phyloP scores from a whole-genome alignment of 2,888 invertebrate species.

The Aradus depressus region DNA sequence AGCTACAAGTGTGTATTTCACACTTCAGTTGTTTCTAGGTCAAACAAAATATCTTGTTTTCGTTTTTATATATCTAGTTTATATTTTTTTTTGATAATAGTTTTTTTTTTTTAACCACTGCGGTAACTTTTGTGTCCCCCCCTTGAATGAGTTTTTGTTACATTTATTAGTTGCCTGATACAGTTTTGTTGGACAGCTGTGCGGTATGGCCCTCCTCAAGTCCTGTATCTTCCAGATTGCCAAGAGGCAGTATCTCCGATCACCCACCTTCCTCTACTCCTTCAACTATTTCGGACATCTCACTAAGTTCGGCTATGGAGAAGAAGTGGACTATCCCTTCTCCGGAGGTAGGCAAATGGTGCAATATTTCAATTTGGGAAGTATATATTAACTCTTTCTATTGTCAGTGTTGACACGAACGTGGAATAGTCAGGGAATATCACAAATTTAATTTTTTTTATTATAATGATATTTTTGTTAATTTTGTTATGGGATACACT shows the following conservation, averaged over 20 bases:
- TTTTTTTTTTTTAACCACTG: too few relatives aligned
- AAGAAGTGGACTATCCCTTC: slow-evolving; percentile 38
- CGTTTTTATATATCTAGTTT: not conserved
- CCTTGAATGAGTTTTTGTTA: too few relatives aligned
- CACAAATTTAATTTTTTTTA: too few relatives aligned
- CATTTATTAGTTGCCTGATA: not conserved
- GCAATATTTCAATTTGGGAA: too few relatives aligned
- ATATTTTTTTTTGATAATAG: not conserved
- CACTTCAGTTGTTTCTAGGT: too few relatives aligned
- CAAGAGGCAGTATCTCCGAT: slow-evolving; percentile 35
- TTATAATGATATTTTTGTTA: too few relatives aligned
- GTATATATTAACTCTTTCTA: too few relatives aligned
- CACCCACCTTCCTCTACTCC: slow-evolving; percentile 40
- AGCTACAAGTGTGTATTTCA: too few relatives aligned
- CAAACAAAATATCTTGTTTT: not conserved
- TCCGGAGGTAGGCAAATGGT: slow-evolving; percentile 35
- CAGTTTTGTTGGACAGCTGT: slow-evolving; percentile 35
- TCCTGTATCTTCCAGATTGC: slow-evolving; percentile 39
- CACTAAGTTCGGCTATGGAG: slow-evolving; percentile 37
- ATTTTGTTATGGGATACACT: too few relatives aligned
- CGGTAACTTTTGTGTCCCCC: too few relatives aligned
- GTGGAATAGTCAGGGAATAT: too few relatives aligned
- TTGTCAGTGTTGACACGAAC: too few relatives aligned
- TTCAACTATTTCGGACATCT: slow-evolving; percentile 41
- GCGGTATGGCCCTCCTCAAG: slow-evolving; percentile 40